Percentiles rank a stretch among this genome's conserved stretches.
These are phyloP conservation scores for Schizopygopsis malacanthus DNA, from an alignment of 2,797 vertebrate species.

Conservation along the genomic window DNA sequence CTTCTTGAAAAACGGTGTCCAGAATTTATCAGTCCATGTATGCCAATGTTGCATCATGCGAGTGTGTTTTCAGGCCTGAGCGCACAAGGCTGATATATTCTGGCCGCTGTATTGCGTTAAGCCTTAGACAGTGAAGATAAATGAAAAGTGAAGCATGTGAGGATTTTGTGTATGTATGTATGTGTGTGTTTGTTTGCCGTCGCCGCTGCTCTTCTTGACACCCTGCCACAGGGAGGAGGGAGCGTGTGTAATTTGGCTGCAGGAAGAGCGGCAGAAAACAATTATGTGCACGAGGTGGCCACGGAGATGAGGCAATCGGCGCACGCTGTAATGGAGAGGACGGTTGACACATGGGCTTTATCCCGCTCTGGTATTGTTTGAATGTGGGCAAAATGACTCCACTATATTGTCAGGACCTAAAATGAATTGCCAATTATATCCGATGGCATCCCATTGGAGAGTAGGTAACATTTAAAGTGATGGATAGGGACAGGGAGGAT, in stretches of 20 bases:
- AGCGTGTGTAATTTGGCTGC: constrained; percentile 79
- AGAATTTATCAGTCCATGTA: not conserved
- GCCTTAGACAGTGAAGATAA: constrained; percentile 80
- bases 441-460: constrained; percentile 74
- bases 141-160: constrained; percentile 64
- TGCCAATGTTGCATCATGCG: not conserved
- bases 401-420: constrained; percentile 80
- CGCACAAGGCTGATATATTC: constrained; percentile 63
- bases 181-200: constrained; percentile 36
- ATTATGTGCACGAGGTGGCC: constrained; percentile 78
- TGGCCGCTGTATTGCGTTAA: constrained; percentile 71
- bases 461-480: constrained; percentile 77
- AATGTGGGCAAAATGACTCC: constrained; percentile 81
- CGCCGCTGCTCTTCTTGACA: constrained; percentile 55
- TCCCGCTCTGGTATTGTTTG: constrained; percentile 78
- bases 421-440: constrained; percentile 86
- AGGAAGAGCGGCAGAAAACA: constrained; percentile 83
- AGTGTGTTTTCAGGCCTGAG: not conserved
- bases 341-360: constrained; percentile 82
- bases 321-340: constrained; percentile 83
- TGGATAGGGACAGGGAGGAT: constrained; percentile 76
- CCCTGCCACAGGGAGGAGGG: constrained; percentile 58
- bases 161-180: constrained; percentile 61
- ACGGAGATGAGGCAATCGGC: constrained; percentile 82
- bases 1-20: not conserved